These are phyloP conservation scores for Sternotherus odoratus DNA, from an alignment of 2,797 vertebrate genomes.

Conservation along the genomic window DNA sequence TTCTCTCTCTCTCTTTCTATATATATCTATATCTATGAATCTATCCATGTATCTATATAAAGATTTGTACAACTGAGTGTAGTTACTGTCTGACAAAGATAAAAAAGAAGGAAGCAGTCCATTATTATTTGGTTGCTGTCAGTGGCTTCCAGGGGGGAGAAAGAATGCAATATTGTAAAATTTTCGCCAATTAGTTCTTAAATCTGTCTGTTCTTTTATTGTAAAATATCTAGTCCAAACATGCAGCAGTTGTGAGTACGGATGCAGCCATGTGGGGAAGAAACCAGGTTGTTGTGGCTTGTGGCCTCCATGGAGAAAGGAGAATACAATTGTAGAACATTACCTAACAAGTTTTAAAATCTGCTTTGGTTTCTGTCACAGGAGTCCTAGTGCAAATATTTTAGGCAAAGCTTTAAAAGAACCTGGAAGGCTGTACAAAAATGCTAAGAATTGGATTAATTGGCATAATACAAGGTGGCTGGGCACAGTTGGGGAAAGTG, in stretches of 20 bases:
- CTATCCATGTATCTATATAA: not conserved
- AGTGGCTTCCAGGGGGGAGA: not conserved
- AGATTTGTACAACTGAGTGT: not conserved
- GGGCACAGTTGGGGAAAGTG: constrained; percentile 95
- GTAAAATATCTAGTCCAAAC: not conserved
- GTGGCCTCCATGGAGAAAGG: not conserved
- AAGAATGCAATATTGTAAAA: constrained; percentile 26
- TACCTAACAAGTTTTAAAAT: constrained; percentile 46
- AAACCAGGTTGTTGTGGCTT: not conserved
- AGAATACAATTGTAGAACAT: constrained; percentile 19
- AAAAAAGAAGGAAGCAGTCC: not conserved
- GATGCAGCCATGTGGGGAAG: fast-evolving
- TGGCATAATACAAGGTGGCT: constrained; percentile 96
- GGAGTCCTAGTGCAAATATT: constrained; percentile 73
- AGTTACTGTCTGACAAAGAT: not conserved
- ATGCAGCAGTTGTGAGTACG: not conserved
- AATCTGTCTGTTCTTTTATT: constrained; percentile 15
- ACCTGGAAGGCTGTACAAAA: constrained; percentile 82
- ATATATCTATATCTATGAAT: no score
- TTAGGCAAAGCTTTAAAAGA: constrained; percentile 82
- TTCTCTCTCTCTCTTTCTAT: not conserved
- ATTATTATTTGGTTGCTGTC: not conserved
- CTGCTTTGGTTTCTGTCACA: constrained; percentile 53
- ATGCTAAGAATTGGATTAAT: constrained; percentile 97
- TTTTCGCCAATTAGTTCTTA: not conserved